phyloP scores from a whole-genome alignment of 2,797 vertebrate species.

The Clarias pachynema region DNA sequence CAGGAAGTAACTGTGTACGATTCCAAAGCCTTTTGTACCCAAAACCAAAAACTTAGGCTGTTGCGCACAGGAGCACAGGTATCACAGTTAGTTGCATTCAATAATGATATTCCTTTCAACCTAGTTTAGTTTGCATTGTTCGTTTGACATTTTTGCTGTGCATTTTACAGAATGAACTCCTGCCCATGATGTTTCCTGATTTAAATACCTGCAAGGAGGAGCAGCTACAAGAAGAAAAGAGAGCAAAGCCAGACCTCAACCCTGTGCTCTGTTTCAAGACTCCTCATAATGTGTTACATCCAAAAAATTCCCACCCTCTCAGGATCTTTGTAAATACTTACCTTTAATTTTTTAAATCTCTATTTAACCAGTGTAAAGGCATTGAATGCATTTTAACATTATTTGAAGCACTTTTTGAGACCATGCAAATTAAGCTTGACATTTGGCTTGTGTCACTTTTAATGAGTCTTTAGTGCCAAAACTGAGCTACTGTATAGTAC shows the following conservation, averaged over 20 bases:
- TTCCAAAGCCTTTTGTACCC: constrained; percentile 60
- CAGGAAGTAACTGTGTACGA: constrained; percentile 64
- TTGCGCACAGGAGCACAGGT: constrained; percentile 69
- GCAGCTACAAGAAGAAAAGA: constrained; percentile 31
- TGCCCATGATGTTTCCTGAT: constrained; percentile 4
- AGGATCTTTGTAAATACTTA: constrained; percentile 72
- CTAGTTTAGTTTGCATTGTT: background rate
- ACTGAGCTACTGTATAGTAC: background rate
- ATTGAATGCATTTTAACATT: background rate
- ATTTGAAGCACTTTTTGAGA: background rate
- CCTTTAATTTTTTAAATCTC: background rate
- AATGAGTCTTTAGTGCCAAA: background rate
- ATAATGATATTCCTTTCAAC: background rate
- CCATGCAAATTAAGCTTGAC: too few species aligned
- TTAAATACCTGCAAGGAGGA: constrained; percentile 23
- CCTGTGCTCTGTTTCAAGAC: constrained; percentile 60
- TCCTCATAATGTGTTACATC: constrained; percentile 65
- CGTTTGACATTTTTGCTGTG: background rate
- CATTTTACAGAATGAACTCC: constrained; percentile 59
- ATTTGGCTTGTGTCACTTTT: background rate
- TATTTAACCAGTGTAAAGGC: background rate
- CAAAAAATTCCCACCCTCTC: constrained; percentile 67
- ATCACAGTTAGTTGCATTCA: constrained; percentile 19
- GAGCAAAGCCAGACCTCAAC: constrained; percentile 16
- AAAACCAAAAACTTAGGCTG: constrained; percentile 52